Conservation (phyloP, 2,797 vertebrate species). For the Gila robusta region DNA sequence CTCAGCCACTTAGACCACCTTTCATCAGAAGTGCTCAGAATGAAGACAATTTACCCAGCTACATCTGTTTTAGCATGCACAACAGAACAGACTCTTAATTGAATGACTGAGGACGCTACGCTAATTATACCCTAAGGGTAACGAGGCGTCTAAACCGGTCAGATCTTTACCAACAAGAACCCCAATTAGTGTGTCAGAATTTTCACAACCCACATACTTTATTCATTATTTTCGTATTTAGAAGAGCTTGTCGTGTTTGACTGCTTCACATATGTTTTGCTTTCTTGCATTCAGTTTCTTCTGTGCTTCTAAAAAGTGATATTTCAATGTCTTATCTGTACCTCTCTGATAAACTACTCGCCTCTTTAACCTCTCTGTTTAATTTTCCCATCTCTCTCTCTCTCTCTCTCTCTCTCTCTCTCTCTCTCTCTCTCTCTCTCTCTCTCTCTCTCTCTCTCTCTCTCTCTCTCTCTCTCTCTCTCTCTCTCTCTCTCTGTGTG, state of each 20-base stretch:
- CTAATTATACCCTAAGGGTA: constrained; percentile 59
- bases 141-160: constrained; percentile 50
- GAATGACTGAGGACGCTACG: constrained; percentile 35
- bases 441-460: not conserved
- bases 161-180: constrained; percentile 48
- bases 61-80: constrained; percentile 38
- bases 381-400: not conserved
- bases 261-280: not conserved
- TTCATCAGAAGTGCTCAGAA: constrained; percentile 8
- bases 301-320: constrained; percentile 19
- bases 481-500: constrained; percentile 1
- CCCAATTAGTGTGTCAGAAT: constrained; percentile 49
- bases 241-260: constrained; percentile 32
- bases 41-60: constrained; percentile 20
- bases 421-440: not conserved
- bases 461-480: not conserved
- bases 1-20: constrained; percentile 4
- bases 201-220: not conserved
- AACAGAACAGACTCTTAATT: constrained; percentile 31
- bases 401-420: too few species aligned
- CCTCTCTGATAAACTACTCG: constrained; percentile 43
- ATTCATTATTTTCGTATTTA: constrained; percentile 22
- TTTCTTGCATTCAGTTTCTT: not conserved
- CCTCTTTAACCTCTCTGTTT: constrained; percentile 23
- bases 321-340: constrained; percentile 42